Evolutionary conservation across 2,888 invertebrate species (phyloP).

Genomic region (Coenonympha arcania): DNA sequence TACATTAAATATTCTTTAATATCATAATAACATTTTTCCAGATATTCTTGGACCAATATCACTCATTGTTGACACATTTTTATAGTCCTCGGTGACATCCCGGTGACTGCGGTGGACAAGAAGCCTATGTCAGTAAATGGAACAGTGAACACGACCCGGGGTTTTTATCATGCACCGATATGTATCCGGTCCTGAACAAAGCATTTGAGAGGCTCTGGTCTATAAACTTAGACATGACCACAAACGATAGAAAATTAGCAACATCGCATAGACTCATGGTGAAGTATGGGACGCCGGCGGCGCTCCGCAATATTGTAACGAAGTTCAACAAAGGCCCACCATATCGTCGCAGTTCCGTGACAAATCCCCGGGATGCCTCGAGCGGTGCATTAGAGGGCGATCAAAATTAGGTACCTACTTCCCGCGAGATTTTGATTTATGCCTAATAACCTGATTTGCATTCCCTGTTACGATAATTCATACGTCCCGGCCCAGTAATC

Average conservation of each 20-base stretch:
- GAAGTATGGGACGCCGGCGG: slow-evolving; percentile 65
- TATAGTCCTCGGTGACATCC: no score
- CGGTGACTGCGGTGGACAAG: no score
- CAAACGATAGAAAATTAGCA: slow-evolving; percentile 74
- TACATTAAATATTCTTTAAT: no score
- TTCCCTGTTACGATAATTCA: slow-evolving; percentile 1
- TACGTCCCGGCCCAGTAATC: background rate
- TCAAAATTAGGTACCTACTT: slow-evolving; percentile 8
- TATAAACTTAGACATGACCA: slow-evolving; percentile 65
- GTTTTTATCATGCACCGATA: no score
- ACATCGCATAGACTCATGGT: slow-evolving; percentile 68
- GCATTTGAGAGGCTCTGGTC: slow-evolving; percentile 31
- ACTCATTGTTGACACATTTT: no score
- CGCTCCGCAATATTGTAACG: slow-evolving; percentile 49
- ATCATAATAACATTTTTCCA: no score
- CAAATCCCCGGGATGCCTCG: slow-evolving; percentile 6
- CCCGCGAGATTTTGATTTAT: slow-evolving; percentile 17
- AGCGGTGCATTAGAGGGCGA: slow-evolving; percentile 11
- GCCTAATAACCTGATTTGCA: slow-evolving; percentile 14
- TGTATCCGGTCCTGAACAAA: no score
- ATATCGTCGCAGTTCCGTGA: slow-evolving; percentile 9
- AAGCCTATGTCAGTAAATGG: no score
- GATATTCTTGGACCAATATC: no score
- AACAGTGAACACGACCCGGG: no score
- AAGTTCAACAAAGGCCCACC: slow-evolving; percentile 19